A percentile compares a stretch with the other conserved stretches of the same genome.
These are phyloP conservation scores for Drosophila bocki DNA, from an alignment of 1,140 invertebrate genomes.

Conservation along the genomic window DNA sequence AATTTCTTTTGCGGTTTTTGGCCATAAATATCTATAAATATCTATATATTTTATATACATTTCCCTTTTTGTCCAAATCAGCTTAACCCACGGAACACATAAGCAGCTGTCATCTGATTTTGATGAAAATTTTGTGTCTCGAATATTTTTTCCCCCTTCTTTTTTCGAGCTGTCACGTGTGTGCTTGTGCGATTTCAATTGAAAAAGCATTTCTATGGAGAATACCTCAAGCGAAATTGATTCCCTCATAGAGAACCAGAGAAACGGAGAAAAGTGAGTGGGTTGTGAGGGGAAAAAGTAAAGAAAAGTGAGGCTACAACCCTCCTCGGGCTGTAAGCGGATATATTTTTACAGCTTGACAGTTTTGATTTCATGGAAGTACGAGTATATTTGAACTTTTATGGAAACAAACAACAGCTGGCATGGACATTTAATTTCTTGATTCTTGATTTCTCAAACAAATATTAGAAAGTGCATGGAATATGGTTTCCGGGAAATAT, in stretches of 20 bases:
- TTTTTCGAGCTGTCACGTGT: slow-evolving; percentile 22
- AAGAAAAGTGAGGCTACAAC: neutral
- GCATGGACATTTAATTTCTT: slow-evolving; percentile 26
- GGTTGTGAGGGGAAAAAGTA: neutral
- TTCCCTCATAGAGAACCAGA: slow-evolving; percentile 15
- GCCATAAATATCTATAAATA: neutral
- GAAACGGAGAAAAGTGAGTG: neutral
- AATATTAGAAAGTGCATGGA: neutral
- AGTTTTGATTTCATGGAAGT: slow-evolving; percentile 43
- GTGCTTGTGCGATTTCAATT: slow-evolving; percentile 31
- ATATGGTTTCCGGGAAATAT: neutral
- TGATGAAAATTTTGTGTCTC: slow-evolving; percentile 41
- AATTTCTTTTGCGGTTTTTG: slow-evolving; percentile 3
- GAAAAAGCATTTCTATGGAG: slow-evolving; percentile 43
- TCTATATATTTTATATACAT: neutral
- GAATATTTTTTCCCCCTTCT: slow-evolving; percentile 38
- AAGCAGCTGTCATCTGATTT: slow-evolving; percentile 10
- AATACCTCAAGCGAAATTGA: slow-evolving; percentile 47
- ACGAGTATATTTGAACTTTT: slow-evolving; percentile 12
- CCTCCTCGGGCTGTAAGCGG: slow-evolving; percentile 15
- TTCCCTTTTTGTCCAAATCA: slow-evolving; percentile 45
- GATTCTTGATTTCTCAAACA: neutral
- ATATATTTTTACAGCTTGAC: slow-evolving; percentile 54
- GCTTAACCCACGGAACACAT: slow-evolving; percentile 37
- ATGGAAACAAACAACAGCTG: slow-evolving; percentile 42